Evolutionary conservation across 2,888 invertebrate species (phyloP), one percentile per base, ranked within the genome.

Genomic region (Xanthia togata): DNA sequence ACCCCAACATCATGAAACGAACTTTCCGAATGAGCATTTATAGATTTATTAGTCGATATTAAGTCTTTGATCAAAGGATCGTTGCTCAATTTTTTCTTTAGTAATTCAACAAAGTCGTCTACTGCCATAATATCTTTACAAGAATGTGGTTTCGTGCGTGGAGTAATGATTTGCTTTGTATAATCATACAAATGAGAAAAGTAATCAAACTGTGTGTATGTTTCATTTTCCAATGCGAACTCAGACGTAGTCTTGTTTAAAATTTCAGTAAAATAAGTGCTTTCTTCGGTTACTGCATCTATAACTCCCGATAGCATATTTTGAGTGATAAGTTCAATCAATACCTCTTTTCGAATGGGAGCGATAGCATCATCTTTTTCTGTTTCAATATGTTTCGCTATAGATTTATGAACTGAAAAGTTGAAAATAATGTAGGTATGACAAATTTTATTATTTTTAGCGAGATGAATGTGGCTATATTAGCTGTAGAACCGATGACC

Each of bases 11-110:
- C 96, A 68, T 90, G 91, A 72, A 91, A 92, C 31, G 89, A 87
- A 70, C 77, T 89, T 68, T 94, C 94, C 55, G 85, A 78, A 57
- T 87, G 81, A 55, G 84, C 88, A 75, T 86, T 89, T 9, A 87
- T 62, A 8, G 87, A 69, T 87, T 87, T 74, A 87, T 91, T 90
- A 2, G 91, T 88, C 26, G 91, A 81, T 59, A 95, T 80, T 59
- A 94, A 84, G 47, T 95, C 93, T 89, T 93, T 95, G n/a, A 95
- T 91, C 53, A 89, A 80, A 44, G 93, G 91, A 81, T 96, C 96
- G 59, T 88, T 93, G 26, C 90, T 94, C n/a, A 96, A 83, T 84
- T 93, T 95, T 78, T 92, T 94, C 86, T 93, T 96, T 9, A 96
- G 82, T 78, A 96, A 82, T 80, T 95, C 93, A 47, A 96, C 89